Evolutionary conservation across 2,113 vertebrate species (phyloP), one percentile per base, ranked within the genome.

Genomic region (Scartelaos histophorus): DNA sequence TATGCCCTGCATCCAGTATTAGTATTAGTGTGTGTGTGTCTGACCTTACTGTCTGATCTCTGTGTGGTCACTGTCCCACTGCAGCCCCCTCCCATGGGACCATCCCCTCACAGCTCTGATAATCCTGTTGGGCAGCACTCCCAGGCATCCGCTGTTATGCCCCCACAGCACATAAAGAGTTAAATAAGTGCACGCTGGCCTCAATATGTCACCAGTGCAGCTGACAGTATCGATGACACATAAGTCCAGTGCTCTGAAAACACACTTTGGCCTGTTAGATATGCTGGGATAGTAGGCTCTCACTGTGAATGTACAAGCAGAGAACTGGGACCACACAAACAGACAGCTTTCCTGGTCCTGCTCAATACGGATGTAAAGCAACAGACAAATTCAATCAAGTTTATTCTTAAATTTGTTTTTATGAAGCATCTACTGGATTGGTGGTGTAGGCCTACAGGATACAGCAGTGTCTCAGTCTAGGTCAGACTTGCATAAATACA

Each of bases 141-240:
- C 46, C 76, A 82, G 85, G 77, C 69, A 76, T 79, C 81, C n/a
- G 43, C 57, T 76, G 17, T 64, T 43, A 35, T 35, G 60, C 0
- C 60, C 29, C 62, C 57, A 75, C 54, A 71, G 45, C 10, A 24
- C 25, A 19, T 43, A 58, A 71, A 29, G 71, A 74, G 78, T 80
- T 71, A 67, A 86, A 74, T 70, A 61, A 65, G 65, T 35, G 58
- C 66, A 65, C 25, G 64, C 49, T 88, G 82, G 66, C 85, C 87
- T 89, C 81, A 86, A 85, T 88, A 80, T 89, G 89, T 90, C 89
- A 85, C 51, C 74, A 53, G 70, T 7, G 60, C 56, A 54, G 45
- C 69, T 70, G 76, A 79, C 69, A 71, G 61, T 76, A 86, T 88
- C 73, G 67, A 88, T 82, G 83, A 77, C 73, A 73, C 76, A 68